Evolutionary conservation across 2,113 vertebrate species (phyloP).

Genomic region (Toxotes jaculatrix): DNA sequence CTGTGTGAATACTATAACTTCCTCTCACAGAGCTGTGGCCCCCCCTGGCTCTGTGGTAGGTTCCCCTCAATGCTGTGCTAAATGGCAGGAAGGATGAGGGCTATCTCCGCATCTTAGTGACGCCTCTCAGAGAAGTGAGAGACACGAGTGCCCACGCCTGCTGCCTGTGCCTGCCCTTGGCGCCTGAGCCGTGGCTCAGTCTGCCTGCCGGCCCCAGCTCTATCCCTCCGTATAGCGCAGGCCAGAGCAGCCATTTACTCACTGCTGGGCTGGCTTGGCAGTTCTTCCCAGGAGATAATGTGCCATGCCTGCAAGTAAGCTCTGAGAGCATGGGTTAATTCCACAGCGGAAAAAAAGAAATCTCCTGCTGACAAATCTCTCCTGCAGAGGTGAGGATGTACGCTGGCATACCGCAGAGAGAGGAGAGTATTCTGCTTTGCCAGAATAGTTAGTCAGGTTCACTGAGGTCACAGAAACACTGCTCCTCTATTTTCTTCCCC

Average conservation of each 20-base stretch:
- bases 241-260: slow-evolving; percentile 61
- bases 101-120: slow-evolving; percentile 49
- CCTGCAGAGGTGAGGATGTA: slow-evolving; percentile 73
- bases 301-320: slow-evolving; percentile 72
- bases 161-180: slow-evolving; percentile 50
- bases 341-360: slow-evolving; percentile 57
- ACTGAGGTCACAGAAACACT: slow-evolving; percentile 70
- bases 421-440: slow-evolving; percentile 53
- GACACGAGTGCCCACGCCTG: slow-evolving; percentile 29
- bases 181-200: slow-evolving; percentile 40
- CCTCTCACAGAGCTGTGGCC: slow-evolving; percentile 54
- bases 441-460: slow-evolving; percentile 69
- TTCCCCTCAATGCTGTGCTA: slow-evolving; percentile 55
- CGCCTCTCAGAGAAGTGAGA: slow-evolving; percentile 53
- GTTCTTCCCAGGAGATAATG: slow-evolving; percentile 70
- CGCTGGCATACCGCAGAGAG: slow-evolving; percentile 43
- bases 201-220: slow-evolving; percentile 33
- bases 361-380: slow-evolving; percentile 74
- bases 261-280: slow-evolving; percentile 58
- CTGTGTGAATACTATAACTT: slow-evolving; percentile 79
- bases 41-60: slow-evolving; percentile 62
- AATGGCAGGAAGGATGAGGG: slow-evolving; percentile 73
- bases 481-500: slow-evolving; percentile 60
- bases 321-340: slow-evolving; percentile 72
- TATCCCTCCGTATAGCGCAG: slow-evolving; percentile 31